A percentile compares a stretch with the other conserved stretches of the same genome.
phyloP scores from a whole-genome alignment of 2,113 vertebrate genomes.

The Centropus unirufus region DNA sequence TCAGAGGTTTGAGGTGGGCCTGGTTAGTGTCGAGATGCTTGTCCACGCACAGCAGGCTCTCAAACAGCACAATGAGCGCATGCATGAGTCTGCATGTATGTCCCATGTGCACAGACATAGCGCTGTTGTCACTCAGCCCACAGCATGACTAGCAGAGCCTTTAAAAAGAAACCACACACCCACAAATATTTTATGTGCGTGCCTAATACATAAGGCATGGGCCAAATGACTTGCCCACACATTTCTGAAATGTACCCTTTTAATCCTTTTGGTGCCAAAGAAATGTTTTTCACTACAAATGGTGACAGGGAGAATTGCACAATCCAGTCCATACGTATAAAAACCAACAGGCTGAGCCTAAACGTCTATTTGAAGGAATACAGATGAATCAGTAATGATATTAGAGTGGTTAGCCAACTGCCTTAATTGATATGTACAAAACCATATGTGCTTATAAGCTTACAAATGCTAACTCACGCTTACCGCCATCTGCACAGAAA shows the following conservation, averaged over 20 bases:
- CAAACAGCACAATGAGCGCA: neutral
- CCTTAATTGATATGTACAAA: slow-evolving; percentile 70
- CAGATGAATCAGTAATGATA: slow-evolving; percentile 65
- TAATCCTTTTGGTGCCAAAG: slow-evolving; percentile 44
- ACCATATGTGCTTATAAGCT: slow-evolving; percentile 63
- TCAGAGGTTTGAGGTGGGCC: neutral
- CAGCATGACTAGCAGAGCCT: slow-evolving; percentile 44
- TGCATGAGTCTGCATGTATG: slow-evolving; percentile 19
- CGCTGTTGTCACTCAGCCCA: slow-evolving; percentile 39
- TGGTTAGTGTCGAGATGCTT: neutral
- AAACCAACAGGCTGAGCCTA: slow-evolving; percentile 42
- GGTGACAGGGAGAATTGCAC: slow-evolving; percentile 34
- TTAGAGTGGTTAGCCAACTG: slow-evolving; percentile 65
- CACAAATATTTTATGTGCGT: slow-evolving; percentile 64
- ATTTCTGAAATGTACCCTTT: slow-evolving; percentile 61
- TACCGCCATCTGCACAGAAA: slow-evolving; percentile 60
- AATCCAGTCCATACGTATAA: slow-evolving; percentile 27
- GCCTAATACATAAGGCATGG: slow-evolving; percentile 53
- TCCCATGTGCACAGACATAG: slow-evolving; percentile 35
- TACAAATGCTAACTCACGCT: slow-evolving; percentile 67
- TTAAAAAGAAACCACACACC: slow-evolving; percentile 61
- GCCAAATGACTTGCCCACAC: slow-evolving; percentile 63
- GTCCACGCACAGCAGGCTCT: neutral
- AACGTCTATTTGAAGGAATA: slow-evolving; percentile 64
- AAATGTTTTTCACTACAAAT: slow-evolving; percentile 51